Base-by-base conservation (phyloP, 2,888 invertebrate species). In the Rhodophaea formosa region DNA sequence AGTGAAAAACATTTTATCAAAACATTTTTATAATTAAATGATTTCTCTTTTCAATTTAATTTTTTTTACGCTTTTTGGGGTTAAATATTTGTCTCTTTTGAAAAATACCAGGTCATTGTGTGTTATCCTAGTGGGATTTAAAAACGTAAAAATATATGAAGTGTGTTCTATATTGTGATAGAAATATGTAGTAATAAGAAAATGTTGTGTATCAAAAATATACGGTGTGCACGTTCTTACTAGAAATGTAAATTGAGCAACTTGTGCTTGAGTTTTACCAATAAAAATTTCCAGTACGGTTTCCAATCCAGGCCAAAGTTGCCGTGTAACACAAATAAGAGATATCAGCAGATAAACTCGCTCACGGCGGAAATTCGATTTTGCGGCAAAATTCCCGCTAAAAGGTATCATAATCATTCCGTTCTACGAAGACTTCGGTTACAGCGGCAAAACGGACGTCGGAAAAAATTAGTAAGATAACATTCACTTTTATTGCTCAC, bases 401-500 rank as follows among this genome's bases (percentile, higher is more conserved):
- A 72, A 64, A 70, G 66, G 67, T 57, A 66, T 70, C 75, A 73
- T 76, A 80, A 77, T 79, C 74, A 64, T 72, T 72, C 64, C 61
- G 59, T 54, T 63, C 69, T 66, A 60, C 65, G 61, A 69, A 74
- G 71, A 74, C 72, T 73, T 68, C 64, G 63, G 65, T 66, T 68
- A 69, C 69, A 66, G 69, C 63, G 65, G 68, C 69, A 61, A 65
- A 66, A 65, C 59, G 60, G 69, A 69, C 69, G 70, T 62, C 67
- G 66, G 71, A 75, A 84, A 84, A 83, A 86, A 86, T 83, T 86
- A 80, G 82, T 70, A 67, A 81, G 82, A 86, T 84, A 83, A 80
- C 82, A 82, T 84, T 81, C 76, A 79, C 72, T 78, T 82, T 84
- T 85, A 84, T 84, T 81, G 73, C 79, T 59, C 39, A 70, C 70